Conservation (phyloP, 2,888 invertebrate genomes). For the Zygogramma bicolorata region DNA sequence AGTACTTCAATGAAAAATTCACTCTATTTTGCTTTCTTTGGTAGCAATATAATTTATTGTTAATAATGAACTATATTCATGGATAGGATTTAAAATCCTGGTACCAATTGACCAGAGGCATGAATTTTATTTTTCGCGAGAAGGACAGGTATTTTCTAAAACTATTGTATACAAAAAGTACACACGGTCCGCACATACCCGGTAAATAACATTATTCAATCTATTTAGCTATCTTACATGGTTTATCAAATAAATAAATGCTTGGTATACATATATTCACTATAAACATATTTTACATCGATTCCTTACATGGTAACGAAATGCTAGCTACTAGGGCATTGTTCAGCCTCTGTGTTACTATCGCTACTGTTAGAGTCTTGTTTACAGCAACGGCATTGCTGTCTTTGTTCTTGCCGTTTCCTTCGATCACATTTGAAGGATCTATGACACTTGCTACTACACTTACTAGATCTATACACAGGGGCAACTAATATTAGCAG, state of each 20-base stretch:
- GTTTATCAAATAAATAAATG: constrained; percentile 65
- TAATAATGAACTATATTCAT: neutral
- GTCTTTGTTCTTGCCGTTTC: constrained; percentile 54
- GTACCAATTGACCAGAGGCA: neutral
- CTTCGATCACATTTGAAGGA: constrained; percentile 57
- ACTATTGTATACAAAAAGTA: neutral
- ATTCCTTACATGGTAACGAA: constrained; percentile 58
- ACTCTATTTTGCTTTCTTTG: neutral
- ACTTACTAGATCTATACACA: constrained; percentile 62
- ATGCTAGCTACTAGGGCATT: constrained; percentile 65
- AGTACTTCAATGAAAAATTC: no score
- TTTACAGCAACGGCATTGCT: constrained; percentile 64
- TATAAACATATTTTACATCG: constrained; percentile 62
- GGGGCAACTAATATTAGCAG: constrained; percentile 85
- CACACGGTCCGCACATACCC: constrained; percentile 13
- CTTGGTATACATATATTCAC: constrained; percentile 67
- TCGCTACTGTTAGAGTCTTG: constrained; percentile 66
- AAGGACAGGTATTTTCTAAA: neutral
- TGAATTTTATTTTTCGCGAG: neutral
- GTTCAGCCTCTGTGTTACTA: constrained; percentile 63
- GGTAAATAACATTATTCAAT: constrained; percentile 32
- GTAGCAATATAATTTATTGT: neutral
- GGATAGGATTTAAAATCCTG: neutral
- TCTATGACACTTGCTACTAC: constrained; percentile 60
- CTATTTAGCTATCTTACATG: constrained; percentile 62